Percentiles rank a stretch among this genome's conserved stretches.
Conservation (phyloP, 1,140 invertebrate species). For the Bombus pascuorum region DNA sequence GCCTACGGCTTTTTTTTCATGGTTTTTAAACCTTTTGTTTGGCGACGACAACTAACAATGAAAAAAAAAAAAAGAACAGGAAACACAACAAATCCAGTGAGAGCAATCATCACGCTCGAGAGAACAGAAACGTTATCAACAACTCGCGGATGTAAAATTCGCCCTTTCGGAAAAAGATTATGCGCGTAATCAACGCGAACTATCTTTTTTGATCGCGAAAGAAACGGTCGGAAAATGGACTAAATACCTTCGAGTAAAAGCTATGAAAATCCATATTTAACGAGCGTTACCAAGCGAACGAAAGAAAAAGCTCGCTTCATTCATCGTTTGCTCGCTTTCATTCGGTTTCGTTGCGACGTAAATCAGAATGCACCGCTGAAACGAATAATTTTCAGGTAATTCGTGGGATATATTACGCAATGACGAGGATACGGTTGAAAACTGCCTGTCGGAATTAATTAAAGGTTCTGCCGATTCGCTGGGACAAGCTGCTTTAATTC, state of each 20-base stretch:
- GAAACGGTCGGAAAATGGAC: background rate
- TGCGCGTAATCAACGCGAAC: background rate
- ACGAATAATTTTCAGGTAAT: background rate
- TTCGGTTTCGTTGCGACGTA: background rate
- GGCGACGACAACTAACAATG: background rate
- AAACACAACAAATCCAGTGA: background rate
- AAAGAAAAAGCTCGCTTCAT: background rate
- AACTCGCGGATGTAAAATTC: background rate
- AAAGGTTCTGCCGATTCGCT: slow-evolving; percentile 65
- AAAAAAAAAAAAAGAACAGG: background rate
- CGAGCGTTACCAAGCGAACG: background rate
- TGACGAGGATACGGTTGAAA: slow-evolving; percentile 35
- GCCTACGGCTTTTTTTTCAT: background rate
- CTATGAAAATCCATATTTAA: background rate
- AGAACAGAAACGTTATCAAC: background rate
- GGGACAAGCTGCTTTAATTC: slow-evolving; percentile 63
- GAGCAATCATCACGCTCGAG: background rate
- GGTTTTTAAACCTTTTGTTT: slow-evolving; percentile 21
- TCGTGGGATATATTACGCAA: slow-evolving; percentile 33
- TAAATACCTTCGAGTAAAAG: too few species aligned
- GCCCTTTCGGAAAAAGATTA: background rate
- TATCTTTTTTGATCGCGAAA: background rate
- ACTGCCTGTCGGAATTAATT: slow-evolving; percentile 63
- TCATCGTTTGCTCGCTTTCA: background rate
- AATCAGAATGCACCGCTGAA: slow-evolving; percentile 3